Conservation (phyloP, 1,140 invertebrate species). For the Streblospio benedicti region DNA sequence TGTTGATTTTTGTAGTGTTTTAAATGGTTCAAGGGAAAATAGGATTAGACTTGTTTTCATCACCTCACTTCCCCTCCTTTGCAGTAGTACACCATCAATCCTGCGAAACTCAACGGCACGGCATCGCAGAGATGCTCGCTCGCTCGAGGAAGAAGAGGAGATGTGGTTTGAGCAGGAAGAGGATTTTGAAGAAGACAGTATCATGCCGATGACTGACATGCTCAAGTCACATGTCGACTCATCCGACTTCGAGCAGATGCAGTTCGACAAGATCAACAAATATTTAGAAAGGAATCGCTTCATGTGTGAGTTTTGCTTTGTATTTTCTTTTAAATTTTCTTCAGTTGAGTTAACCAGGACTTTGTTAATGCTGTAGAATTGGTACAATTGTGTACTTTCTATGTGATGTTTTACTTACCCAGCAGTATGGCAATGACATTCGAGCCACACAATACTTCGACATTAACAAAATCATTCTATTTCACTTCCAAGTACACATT, state of each 20-base stretch:
- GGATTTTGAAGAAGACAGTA: slow-evolving; percentile 63
- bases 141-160: slow-evolving; percentile 93
- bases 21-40: too few species aligned
- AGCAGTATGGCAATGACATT: too few species aligned
- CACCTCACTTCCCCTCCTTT: too few species aligned
- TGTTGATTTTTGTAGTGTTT: too few species aligned
- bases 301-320: slow-evolving; percentile 10
- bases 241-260: slow-evolving; percentile 30
- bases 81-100: slow-evolving; percentile 25
- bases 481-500: too few species aligned
- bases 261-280: slow-evolving; percentile 57
- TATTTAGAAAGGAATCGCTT: slow-evolving; percentile 39
- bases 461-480: too few species aligned
- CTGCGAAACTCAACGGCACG: too few species aligned
- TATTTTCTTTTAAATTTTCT: neutral
- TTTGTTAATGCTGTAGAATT: neutral
- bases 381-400: too few species aligned
- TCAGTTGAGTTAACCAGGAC: neutral
- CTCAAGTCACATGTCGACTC: slow-evolving; percentile 50
- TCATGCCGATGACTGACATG: slow-evolving; percentile 34
- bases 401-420: too few species aligned
- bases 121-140: slow-evolving; percentile 77
- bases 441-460: too few species aligned
- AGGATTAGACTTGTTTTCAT: too few species aligned
- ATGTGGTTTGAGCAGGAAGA: slow-evolving; percentile 98